Conservation (phyloP, 2,888 invertebrate genomes). For the Prosopocoilus inquinatus region DNA sequence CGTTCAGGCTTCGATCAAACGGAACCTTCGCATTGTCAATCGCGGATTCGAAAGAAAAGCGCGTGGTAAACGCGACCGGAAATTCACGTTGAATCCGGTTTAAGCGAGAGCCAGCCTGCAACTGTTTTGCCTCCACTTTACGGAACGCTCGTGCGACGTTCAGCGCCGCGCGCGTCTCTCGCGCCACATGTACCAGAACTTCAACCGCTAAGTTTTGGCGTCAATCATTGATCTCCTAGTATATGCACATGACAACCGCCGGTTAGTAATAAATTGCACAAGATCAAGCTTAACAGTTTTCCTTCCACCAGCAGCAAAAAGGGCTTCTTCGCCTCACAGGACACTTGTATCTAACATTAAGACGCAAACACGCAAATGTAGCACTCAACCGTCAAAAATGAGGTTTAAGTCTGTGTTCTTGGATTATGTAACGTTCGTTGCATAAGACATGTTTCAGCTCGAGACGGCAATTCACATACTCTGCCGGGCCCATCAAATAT, state of each 20-base stretch:
- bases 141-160: conserved; percentile 34
- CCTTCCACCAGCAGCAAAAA: conserved; percentile 11
- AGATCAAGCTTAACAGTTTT: conserved; percentile 30
- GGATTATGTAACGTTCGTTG: conserved; percentile 43
- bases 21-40: neutral
- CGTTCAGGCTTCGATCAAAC: too few relatives aligned
- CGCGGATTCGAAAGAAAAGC: conserved; percentile 1
- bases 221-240: conserved; percentile 44
- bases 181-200: conserved; percentile 38
- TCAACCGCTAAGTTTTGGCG: conserved; percentile 33
- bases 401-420: conserved; percentile 29
- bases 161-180: conserved; percentile 39
- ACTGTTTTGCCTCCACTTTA: conserved; percentile 37
- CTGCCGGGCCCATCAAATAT: conserved; percentile 43
- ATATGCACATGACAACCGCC: conserved; percentile 42
- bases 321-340: conserved; percentile 5
- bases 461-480: conserved; percentile 42
- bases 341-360: conserved; percentile 6
- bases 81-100: conserved; percentile 19
- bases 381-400: conserved; percentile 11
- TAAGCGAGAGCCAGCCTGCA: conserved; percentile 41
- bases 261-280: conserved; percentile 31
- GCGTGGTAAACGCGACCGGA: conserved; percentile 10
- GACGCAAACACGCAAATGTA: conserved; percentile 5
- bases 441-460: conserved; percentile 42